phyloP scores from a whole-genome alignment of 2,888 invertebrate species.

The Tanytarsus gracilentus region DNA sequence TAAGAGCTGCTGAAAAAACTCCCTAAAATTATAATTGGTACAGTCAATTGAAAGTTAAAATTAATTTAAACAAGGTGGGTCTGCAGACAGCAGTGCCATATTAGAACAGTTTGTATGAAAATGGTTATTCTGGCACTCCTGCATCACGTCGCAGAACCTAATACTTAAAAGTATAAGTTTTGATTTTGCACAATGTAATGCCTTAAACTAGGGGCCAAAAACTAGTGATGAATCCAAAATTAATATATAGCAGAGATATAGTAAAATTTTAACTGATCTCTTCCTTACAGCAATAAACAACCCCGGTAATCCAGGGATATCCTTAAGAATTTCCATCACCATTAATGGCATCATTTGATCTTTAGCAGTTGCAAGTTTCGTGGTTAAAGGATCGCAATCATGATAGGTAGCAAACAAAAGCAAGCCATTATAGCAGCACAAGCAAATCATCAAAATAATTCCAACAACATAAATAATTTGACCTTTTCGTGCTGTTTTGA shows the following conservation, averaged over 20 bases:
- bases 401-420: slow-evolving; percentile 64
- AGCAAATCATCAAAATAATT: slow-evolving; percentile 50
- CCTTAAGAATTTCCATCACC: slow-evolving; percentile 74
- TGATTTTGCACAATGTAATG: no score
- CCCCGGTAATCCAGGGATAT: slow-evolving; percentile 73
- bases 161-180: no score
- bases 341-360: slow-evolving; percentile 75
- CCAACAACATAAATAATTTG: slow-evolving; percentile 58
- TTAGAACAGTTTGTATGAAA: no score
- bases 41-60: slow-evolving; percentile 78
- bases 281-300: slow-evolving; percentile 79
- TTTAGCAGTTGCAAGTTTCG: slow-evolving; percentile 65
- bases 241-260: no score
- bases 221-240: no score
- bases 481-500: slow-evolving; percentile 59
- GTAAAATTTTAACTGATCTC: no score
- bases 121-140: no score
- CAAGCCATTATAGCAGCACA: slow-evolving; percentile 63
- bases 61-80: no score
- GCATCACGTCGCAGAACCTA: no score
- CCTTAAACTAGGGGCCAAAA: no score
- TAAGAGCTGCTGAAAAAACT: slow-evolving; percentile 81
- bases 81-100: no score
- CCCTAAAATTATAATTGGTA: slow-evolving; percentile 89
- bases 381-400: slow-evolving; percentile 69